Conservation (phyloP, 2,888 invertebrate species). For the Drosophila birchii region DNA sequence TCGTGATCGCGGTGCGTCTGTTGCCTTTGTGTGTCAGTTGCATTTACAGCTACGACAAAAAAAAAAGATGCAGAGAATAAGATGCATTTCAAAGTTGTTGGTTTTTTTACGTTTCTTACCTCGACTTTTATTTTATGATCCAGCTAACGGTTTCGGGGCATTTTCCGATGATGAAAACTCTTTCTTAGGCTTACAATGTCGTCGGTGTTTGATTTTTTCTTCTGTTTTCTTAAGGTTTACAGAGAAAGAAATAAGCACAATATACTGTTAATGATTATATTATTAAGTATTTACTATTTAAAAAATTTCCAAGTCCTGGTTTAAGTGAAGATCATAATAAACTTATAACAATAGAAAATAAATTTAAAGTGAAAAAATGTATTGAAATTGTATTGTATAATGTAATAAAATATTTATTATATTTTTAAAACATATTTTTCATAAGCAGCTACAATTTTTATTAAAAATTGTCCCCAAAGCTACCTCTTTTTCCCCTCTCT, state of each 20-base stretch:
- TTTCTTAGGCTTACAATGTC: conserved; percentile 56
- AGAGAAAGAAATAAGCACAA: neutral
- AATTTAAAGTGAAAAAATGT: neutral
- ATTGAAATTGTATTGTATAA: too few relatives aligned
- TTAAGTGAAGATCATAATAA: neutral
- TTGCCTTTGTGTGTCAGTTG: conserved; percentile 73
- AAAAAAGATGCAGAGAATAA: conserved; percentile 16
- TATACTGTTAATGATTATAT: neutral
- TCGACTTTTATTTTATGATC: conserved; percentile 52
- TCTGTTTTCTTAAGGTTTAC: conserved; percentile 9
- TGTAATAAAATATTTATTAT: too few relatives aligned
- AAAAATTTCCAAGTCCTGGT: neutral
- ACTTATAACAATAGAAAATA: too few relatives aligned
- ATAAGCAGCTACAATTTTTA: too few relatives aligned
- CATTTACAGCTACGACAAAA: conserved; percentile 64
- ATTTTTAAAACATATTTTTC: neutral
- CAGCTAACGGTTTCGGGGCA: conserved; percentile 66
- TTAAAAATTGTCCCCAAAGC: too few relatives aligned
- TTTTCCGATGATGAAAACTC: conserved; percentile 65
- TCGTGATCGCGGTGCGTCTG: conserved; percentile 38
- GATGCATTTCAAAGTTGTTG: conserved; percentile 51
- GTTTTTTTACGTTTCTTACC: conserved; percentile 20
- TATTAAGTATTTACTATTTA: neutral
- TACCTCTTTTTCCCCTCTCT: neutral
- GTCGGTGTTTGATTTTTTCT: conserved; percentile 4